A percentile compares a stretch with the other conserved stretches of the same genome.
Conservation (phyloP, 2,797 vertebrate genomes). For the Argentina silus region DNA sequence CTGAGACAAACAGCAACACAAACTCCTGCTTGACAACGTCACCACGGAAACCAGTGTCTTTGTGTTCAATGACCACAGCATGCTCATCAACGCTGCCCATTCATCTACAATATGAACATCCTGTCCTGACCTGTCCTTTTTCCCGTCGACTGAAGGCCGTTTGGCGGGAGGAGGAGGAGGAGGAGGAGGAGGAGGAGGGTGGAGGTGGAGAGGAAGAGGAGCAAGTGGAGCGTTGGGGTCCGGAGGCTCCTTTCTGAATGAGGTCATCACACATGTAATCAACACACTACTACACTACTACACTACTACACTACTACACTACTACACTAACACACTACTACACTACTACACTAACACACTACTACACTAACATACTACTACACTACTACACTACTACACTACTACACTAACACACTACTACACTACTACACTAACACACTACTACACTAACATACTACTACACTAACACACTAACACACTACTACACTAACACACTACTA, state of each 20-base stretch:
- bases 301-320: too few relatives aligned
- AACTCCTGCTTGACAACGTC: slow-evolving; percentile 34
- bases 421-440: too few relatives aligned
- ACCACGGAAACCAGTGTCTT: slow-evolving; percentile 1
- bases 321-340: too few relatives aligned
- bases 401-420: too few relatives aligned
- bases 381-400: too few relatives aligned
- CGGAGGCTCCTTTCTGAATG: slow-evolving; percentile 75
- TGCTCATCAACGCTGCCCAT: too few relatives aligned
- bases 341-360: too few relatives aligned
- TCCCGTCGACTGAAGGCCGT: slow-evolving; percentile 65
- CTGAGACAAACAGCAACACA: slow-evolving; percentile 64
- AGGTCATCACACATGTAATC: slow-evolving; percentile 7
- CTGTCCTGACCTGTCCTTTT: slow-evolving; percentile 75
- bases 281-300: neutral
- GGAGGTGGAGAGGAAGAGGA: slow-evolving; percentile 76
- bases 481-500: too few relatives aligned
- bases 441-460: too few relatives aligned
- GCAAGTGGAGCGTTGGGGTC: slow-evolving; percentile 75
- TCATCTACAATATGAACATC: slow-evolving; percentile 25
- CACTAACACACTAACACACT: too few relatives aligned
- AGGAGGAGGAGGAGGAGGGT: slow-evolving; percentile 61
- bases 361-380: too few relatives aligned
- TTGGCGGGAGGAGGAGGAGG: slow-evolving; percentile 43
- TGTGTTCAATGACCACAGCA: neutral